Evolutionary conservation across 2,888 invertebrate species (phyloP).

Genomic region (Leucophenga maculata): DNA sequence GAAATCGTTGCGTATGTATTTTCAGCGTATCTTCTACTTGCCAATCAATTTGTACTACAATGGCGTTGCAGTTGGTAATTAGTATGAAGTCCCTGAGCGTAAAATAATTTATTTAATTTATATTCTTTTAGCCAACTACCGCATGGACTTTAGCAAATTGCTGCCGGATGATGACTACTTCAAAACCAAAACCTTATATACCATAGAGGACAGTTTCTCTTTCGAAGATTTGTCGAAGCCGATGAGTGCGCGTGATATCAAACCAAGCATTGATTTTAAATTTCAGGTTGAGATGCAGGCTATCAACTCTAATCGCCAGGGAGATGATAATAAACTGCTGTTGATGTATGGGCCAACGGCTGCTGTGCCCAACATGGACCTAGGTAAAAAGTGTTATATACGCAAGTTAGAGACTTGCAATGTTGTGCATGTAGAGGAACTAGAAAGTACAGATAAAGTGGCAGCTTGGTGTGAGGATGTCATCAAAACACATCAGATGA

Average conservation of each 20-base stretch:
- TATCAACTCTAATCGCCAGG: conserved; percentile 37
- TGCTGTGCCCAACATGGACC: too few species aligned
- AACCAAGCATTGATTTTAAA: conserved; percentile 60
- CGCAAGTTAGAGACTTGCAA: background rate
- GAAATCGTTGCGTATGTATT: conserved; percentile 70
- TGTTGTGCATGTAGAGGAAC: background rate
- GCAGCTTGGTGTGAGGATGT: conserved; percentile 15
- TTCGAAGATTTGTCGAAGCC: conserved; percentile 53
- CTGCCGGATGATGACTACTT: conserved; percentile 55
- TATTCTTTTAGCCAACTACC: conserved; percentile 53
- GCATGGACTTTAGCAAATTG: conserved; percentile 57
- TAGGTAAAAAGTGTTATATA: background rate
- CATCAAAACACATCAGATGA: conserved; percentile 4
- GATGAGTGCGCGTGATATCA: conserved; percentile 44
- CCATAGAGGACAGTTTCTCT: conserved; percentile 44
- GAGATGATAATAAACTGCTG: background rate
- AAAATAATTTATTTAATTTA: background rate
- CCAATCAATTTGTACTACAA: conserved; percentile 72
- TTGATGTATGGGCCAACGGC: background rate
- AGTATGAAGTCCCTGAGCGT: background rate
- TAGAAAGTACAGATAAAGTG: conserved; percentile 2
- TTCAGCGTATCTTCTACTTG: conserved; percentile 72
- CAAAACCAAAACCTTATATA: conserved; percentile 32
- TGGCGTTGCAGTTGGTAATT: conserved; percentile 67
- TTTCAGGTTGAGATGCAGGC: conserved; percentile 56